Evolutionary conservation across 2,888 invertebrate species (phyloP).

Genomic region (Dermolepida albohirtum): DNA sequence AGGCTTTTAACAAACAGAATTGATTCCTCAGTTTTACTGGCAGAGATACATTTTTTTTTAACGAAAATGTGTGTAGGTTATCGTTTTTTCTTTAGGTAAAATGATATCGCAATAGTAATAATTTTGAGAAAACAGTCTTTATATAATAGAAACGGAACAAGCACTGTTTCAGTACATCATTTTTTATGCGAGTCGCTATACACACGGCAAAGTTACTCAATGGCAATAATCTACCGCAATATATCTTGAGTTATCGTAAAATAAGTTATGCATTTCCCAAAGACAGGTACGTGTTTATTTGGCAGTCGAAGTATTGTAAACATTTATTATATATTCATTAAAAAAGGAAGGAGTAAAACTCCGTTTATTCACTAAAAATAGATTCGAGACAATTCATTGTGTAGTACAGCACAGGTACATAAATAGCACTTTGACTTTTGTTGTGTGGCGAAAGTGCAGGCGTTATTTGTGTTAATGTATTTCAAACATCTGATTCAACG

Average conservation of each 20-base stretch:
- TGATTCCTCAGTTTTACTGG: no score
- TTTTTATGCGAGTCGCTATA: no score
- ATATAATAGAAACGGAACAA: no score
- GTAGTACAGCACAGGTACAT: background rate
- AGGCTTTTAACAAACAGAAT: no score
- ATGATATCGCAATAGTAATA: no score
- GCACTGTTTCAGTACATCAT: no score
- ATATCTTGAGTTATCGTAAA: constrained; percentile 6
- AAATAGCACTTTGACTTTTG: constrained; percentile 29
- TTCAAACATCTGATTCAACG: constrained; percentile 18
- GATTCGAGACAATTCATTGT: constrained; percentile 5
- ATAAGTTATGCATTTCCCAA: no score
- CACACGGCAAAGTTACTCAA: background rate
- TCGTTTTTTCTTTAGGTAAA: no score
- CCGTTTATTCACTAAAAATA: constrained; percentile 8
- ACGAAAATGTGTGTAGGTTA: no score
- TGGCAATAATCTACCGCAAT: constrained; percentile 20
- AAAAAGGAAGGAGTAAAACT: constrained; percentile 1
- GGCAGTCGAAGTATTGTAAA: constrained; percentile 2
- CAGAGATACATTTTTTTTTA: no score
- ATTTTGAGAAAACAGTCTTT: no score
- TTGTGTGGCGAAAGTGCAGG: constrained; percentile 3
- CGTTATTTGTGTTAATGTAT: constrained; percentile 8
- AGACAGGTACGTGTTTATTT: background rate
- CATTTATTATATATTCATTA: background rate